Conservation (phyloP, 2,113 vertebrate species). For the Chloroceryle aenea region DNA sequence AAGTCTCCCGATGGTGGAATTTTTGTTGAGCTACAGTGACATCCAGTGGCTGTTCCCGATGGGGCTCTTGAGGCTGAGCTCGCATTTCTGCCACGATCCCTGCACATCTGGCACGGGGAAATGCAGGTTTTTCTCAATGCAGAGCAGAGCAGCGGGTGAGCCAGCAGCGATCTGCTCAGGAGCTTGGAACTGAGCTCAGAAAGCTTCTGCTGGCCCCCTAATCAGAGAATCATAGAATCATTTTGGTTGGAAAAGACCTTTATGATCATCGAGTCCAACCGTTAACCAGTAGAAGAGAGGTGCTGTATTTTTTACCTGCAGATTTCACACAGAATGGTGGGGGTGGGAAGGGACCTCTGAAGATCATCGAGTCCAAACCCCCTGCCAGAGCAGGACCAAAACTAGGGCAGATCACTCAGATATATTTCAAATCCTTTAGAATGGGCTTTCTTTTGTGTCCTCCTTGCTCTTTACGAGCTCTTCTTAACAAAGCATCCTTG, state of each 20-base stretch:
- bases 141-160: background rate
- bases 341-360: too few relatives aligned
- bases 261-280: too few relatives aligned
- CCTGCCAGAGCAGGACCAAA: too few relatives aligned
- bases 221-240: too few relatives aligned
- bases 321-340: too few relatives aligned
- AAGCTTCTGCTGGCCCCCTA: background rate
- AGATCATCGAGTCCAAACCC: too few relatives aligned
- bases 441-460: background rate
- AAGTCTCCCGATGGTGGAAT: background rate
- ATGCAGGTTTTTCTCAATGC: too few relatives aligned
- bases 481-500: background rate
- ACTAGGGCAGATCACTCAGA: too few relatives aligned
- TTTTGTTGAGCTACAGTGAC: conserved; percentile 49
- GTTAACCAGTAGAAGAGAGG: background rate
- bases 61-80: background rate
- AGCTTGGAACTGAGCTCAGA: background rate
- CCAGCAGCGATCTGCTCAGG: fast-evolving
- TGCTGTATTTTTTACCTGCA: background rate
- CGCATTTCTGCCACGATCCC: fast-evolving
- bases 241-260: too few relatives aligned
- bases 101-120: background rate
- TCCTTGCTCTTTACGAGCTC: background rate
- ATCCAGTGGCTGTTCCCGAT: conserved; percentile 47
- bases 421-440: background rate